A percentile compares a stretch with the other conserved stretches of the same genome.
phyloP scores from a whole-genome alignment of 2,888 invertebrate species.

The Opisthograptis luteolata region DNA sequence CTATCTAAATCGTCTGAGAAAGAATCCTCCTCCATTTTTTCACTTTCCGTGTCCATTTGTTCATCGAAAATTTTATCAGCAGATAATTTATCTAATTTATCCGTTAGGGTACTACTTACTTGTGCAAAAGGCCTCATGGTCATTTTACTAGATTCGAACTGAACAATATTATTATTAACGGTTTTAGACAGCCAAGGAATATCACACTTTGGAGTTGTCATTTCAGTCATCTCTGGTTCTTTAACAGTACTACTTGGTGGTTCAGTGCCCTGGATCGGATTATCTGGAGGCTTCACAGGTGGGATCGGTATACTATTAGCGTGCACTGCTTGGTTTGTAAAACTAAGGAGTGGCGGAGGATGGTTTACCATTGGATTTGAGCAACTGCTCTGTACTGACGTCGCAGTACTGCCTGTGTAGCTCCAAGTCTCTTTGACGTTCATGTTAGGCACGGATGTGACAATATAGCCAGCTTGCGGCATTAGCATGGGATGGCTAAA shows the following conservation, averaged over 20 bases:
- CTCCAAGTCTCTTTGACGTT: constrained; percentile 80
- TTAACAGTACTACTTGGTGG: constrained; percentile 78
- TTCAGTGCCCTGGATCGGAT: constrained; percentile 77
- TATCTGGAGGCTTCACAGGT: constrained; percentile 77
- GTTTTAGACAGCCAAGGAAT: constrained; percentile 80
- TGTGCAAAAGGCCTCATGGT: constrained; percentile 74
- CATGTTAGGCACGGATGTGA: constrained; percentile 82
- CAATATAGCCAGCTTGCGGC: constrained; percentile 78
- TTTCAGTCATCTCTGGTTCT: constrained; percentile 63
- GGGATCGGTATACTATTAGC: constrained; percentile 78
- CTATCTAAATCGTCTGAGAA: constrained; percentile 45
- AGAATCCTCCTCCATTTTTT: constrained; percentile 34
- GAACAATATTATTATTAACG: constrained; percentile 75
- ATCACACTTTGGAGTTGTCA: constrained; percentile 69
- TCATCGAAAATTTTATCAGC: constrained; percentile 38
- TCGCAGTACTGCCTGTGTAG: constrained; percentile 31
- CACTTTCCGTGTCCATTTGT: constrained; percentile 32
- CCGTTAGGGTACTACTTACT: constrained; percentile 67
- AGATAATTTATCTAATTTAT: constrained; percentile 61
- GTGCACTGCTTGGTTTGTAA: constrained; percentile 65
- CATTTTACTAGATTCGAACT: constrained; percentile 67
- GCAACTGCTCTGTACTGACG: constrained; percentile 50
- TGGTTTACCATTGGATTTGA: constrained; percentile 70
- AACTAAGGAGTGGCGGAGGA: constrained; percentile 67
- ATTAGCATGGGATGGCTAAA: constrained; percentile 77